Evolutionary conservation across 2,888 invertebrate genomes (phyloP), one percentile per base, ranked within the genome.

Genomic region (Xylota sylvarum): DNA sequence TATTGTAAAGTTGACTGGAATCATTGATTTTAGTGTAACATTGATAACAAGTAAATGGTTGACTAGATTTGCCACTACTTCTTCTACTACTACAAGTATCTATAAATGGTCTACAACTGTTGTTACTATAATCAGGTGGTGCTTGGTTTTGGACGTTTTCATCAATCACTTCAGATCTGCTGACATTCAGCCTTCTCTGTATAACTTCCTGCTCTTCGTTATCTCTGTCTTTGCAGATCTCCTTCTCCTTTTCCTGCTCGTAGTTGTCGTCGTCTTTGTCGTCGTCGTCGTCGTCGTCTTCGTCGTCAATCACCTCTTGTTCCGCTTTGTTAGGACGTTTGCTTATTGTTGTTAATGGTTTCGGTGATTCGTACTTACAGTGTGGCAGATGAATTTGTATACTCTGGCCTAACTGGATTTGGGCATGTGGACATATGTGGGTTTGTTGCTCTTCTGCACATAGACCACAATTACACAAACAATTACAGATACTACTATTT

Each of bases 71-170:
- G 9, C 27, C 14, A 50, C 50, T 74, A 56, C 62, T 78, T 52
- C 19, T 80, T 55, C 65, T 46, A 55, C 46, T 67, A 32, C 32
- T 79, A 46, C 64, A 52, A 35, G 40, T 43, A 37, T 62, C 46
- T 58, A 52, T 67, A 58, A 82, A 67, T 40, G 58, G 46, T 43
- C 30, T 77, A 37, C 43, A 73, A 37, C 46, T 86, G 48, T 72
- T 82, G 40, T 65, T 79, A 48, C 82, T 82, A 56, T 69, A 77
- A 27, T 82, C 77, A 76, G 69, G 62, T 76, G 70, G 80, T 83
- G 64, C 46, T 86, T 88, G 86, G 76, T 80, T 64, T 76, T 78
- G 56, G 80, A 74, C 70, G 80, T 77, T 77, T 73, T 86, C 67
- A 56, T 67, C 50, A 55, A 77, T 67, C 67, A 77, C 65, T 69